A percentile compares a stretch with the other conserved stretches of the same genome.
Evolutionary conservation across 2,888 invertebrate genomes (phyloP).

Genomic region (Rhaphigaster nebulosa): DNA sequence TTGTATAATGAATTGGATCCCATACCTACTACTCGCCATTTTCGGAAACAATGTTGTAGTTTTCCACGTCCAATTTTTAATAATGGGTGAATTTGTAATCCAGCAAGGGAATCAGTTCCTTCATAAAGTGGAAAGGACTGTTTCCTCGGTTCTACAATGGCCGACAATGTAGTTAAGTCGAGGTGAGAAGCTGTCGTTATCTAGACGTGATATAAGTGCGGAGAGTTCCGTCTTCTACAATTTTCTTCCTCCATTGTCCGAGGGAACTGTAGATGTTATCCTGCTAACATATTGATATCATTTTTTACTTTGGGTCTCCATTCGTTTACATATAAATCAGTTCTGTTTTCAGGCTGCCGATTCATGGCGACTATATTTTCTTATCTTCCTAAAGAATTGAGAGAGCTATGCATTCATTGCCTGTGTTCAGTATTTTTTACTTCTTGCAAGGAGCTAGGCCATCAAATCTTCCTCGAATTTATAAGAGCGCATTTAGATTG

Average conservation of each 20-base stretch:
- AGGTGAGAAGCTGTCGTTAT: neutral
- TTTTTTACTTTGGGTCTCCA: neutral
- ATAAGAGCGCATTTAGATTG: no score
- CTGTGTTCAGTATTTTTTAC: neutral
- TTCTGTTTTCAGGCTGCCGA: neutral
- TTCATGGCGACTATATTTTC: neutral
- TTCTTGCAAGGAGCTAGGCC: neutral
- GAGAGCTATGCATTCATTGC: neutral
- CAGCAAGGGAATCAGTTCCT: no score
- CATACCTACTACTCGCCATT: no score
- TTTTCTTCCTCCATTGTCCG: conserved; percentile 11
- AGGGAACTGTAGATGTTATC: neutral
- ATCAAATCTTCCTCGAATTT: neutral
- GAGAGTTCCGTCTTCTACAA: neutral
- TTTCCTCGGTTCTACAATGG: neutral
- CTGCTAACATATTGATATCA: neutral
- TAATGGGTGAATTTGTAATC: no score
- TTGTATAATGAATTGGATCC: no score
- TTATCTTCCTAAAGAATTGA: neutral
- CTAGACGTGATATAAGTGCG: neutral
- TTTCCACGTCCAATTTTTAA: no score
- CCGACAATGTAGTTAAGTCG: neutral
- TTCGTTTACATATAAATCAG: conserved; percentile 15
- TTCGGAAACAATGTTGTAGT: no score
- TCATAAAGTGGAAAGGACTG: neutral